These are phyloP conservation scores for Tapera naevia DNA, from an alignment of 2,797 vertebrate genomes.

Conservation along the genomic window DNA sequence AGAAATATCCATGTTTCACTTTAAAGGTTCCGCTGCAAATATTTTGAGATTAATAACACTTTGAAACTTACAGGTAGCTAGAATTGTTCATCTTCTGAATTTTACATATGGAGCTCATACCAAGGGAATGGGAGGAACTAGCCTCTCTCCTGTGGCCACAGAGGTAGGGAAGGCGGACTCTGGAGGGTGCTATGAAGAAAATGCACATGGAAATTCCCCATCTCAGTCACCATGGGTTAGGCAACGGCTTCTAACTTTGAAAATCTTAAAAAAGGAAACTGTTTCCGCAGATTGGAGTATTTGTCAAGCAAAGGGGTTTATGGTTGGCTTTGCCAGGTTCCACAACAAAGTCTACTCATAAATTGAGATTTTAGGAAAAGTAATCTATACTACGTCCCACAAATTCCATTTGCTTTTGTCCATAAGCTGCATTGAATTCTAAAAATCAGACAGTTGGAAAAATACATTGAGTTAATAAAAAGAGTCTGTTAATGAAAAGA, in stretches of 20 bases:
- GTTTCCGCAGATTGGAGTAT: neutral
- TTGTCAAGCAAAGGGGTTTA: neutral
- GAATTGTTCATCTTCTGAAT: neutral
- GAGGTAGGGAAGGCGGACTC: neutral
- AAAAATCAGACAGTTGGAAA: neutral
- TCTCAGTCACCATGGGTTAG: neutral
- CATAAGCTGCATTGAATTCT: neutral
- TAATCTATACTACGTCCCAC: neutral
- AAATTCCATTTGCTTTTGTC: neutral
- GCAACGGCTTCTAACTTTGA: neutral
- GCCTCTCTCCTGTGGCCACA: neutral
- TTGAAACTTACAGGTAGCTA: neutral
- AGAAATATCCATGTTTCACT: neutral
- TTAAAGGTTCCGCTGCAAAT: neutral
- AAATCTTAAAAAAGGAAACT: neutral
- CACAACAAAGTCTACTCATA: neutral
- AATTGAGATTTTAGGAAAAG: neutral
- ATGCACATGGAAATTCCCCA: neutral
- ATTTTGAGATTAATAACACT: neutral
- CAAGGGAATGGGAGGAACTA: too few species aligned
- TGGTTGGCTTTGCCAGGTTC: neutral
- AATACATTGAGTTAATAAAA: neutral
- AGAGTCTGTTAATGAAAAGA: neutral
- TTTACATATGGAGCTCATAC: neutral
- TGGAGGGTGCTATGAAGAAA: neutral